These are phyloP conservation scores for Heterodera carotae DNA, from an alignment of 1,140 invertebrate species.

Conservation along the genomic window DNA sequence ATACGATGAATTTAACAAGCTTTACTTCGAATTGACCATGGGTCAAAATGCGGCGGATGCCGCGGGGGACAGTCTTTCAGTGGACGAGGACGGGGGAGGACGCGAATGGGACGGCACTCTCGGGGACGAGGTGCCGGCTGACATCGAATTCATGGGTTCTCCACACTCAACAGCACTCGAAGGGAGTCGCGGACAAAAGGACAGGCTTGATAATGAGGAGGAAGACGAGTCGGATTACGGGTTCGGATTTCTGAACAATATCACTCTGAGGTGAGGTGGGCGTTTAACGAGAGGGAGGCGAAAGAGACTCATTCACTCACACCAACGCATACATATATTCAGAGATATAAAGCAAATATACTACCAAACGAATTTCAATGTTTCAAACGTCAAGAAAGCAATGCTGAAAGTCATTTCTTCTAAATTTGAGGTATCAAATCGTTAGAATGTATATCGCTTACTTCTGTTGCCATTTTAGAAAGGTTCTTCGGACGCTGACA, in stretches of 20 bases:
- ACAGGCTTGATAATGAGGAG: not conserved
- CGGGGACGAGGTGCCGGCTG: not conserved
- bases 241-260: constrained; percentile 5
- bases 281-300: too few relatives aligned
- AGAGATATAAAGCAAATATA: not conserved
- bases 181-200: not conserved
- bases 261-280: not conserved
- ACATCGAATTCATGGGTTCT: not conserved
- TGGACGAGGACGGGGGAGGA: not conserved
- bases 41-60: not conserved
- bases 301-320: too few relatives aligned
- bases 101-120: not conserved
- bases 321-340: not conserved
- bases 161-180: not conserved
- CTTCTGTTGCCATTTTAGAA: not conserved
- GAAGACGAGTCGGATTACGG: not conserved
- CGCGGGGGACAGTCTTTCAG: not conserved
- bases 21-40: not conserved
- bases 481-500: not conserved
- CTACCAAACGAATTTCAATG: constrained; percentile 10
- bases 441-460: not conserved
- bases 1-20: not conserved
- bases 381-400: constrained; percentile 2
- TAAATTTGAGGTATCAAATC: not conserved
- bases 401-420: constrained; percentile 7